Conservation (phyloP, 92 coral and sea anemone species). For the Chrysogorgia sp. region DNA sequence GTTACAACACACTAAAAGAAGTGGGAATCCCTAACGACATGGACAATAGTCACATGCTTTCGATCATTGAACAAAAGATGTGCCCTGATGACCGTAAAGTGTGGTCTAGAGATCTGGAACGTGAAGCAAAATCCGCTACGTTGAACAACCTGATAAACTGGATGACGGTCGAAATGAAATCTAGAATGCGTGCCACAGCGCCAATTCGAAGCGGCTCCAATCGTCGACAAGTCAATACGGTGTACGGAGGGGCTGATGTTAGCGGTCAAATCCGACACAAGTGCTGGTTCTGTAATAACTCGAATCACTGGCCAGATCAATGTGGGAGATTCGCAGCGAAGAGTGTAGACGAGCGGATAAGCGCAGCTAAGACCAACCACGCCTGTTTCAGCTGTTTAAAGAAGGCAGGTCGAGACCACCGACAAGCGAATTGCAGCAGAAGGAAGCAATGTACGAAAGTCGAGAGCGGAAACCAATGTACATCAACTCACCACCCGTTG, state of each 20-base stretch:
- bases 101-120: slow-evolving; percentile 71
- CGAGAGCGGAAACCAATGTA: slow-evolving; percentile 57
- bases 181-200: slow-evolving; percentile 65
- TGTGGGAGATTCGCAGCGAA: slow-evolving; percentile 56
- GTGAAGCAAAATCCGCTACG: slow-evolving; percentile 59
- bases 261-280: slow-evolving; percentile 31
- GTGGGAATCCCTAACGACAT: slow-evolving; percentile 32
- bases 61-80: slow-evolving; percentile 52
- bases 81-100: slow-evolving; percentile 49
- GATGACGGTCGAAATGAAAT: slow-evolving; percentile 68
- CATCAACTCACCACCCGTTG: slow-evolving; percentile 54
- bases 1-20: slow-evolving; percentile 41
- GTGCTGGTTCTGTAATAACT: slow-evolving; percentile 64
- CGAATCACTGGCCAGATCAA: slow-evolving; percentile 73
- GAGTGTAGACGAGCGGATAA: slow-evolving; percentile 54
- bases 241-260: neutral
- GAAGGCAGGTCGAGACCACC: slow-evolving; percentile 58
- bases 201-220: slow-evolving; percentile 46
- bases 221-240: slow-evolving; percentile 14
- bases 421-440: slow-evolving; percentile 56
- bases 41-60: too few relatives aligned
- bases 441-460: slow-evolving; percentile 43
- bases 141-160: slow-evolving; percentile 60
- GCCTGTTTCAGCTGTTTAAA: slow-evolving; percentile 64
- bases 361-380: slow-evolving; percentile 56